Evolutionary conservation across 2,888 invertebrate species (phyloP).

Genomic region (Drosophila histrio): DNA sequence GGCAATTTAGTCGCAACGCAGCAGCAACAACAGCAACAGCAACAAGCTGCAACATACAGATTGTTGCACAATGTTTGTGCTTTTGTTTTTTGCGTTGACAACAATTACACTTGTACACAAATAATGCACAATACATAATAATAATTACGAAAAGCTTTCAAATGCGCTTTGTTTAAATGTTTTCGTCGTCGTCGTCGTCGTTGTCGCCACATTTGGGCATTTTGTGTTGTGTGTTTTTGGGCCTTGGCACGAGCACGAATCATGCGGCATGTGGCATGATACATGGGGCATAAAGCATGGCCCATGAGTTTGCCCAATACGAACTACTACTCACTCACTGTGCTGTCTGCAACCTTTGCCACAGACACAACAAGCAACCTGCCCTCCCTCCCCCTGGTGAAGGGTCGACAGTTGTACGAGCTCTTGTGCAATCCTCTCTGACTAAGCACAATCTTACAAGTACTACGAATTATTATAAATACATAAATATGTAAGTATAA

Average conservation of each 20-base stretch:
- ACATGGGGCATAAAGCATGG: constrained; percentile 28
- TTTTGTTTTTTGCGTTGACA: constrained; percentile 44
- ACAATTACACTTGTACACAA: constrained; percentile 60
- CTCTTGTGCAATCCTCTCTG: constrained; percentile 32
- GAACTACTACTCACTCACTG: neutral
- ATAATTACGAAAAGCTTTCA: constrained; percentile 72
- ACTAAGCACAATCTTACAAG: constrained; percentile 39
- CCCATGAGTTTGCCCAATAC: constrained; percentile 44
- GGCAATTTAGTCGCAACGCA: constrained; percentile 51
- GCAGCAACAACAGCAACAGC: constrained; percentile 26
- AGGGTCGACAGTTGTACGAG: constrained; percentile 29
- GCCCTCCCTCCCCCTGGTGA: neutral
- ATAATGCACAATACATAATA: constrained; percentile 71
- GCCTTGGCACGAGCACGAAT: constrained; percentile 38
- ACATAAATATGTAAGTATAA: neutral
- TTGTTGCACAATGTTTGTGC: constrained; percentile 42
- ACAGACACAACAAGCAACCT: neutral
- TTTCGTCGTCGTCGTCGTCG: constrained; percentile 22
- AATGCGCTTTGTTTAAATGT: constrained; percentile 48
- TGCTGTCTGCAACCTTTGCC: constrained; percentile 23
- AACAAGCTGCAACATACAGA: constrained; percentile 32
- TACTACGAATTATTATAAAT: constrained; percentile 10
- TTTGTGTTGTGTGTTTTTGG: constrained; percentile 6
- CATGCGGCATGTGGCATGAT: constrained; percentile 22
- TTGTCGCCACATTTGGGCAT: constrained; percentile 26